These are phyloP conservation scores for Caenorhabditis parvicauda DNA, from an alignment of 2,888 invertebrate genomes.

Conservation along the genomic window DNA sequence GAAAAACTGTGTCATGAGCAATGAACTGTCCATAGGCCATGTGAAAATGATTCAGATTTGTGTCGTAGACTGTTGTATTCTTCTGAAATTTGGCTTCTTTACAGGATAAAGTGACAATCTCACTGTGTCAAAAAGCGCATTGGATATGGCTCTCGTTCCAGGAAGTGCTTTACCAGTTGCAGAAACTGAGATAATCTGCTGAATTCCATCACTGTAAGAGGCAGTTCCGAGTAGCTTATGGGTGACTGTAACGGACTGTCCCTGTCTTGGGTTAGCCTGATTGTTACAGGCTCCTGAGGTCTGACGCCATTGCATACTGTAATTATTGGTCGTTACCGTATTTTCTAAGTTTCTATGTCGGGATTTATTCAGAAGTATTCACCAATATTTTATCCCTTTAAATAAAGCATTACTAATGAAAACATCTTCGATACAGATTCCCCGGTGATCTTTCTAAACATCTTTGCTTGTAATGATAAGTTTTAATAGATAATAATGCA, in stretches of 20 bases:
- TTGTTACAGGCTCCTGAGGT: slow-evolving; percentile 84
- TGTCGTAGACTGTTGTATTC: slow-evolving; percentile 11
- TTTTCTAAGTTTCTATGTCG: neutral
- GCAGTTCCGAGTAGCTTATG: slow-evolving; percentile 75
- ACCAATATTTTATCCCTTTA: neutral
- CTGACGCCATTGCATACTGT: slow-evolving; percentile 24
- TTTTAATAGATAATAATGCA: neutral
- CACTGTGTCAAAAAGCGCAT: slow-evolving; percentile 24
- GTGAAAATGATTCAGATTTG: slow-evolving; percentile 61
- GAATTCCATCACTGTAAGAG: slow-evolving; percentile 70
- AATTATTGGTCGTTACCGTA: neutral
- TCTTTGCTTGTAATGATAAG: neutral
- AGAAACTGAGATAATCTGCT: slow-evolving; percentile 18
- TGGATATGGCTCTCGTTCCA: slow-evolving; percentile 31
- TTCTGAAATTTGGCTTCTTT: neutral
- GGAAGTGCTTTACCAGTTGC: slow-evolving; percentile 26
- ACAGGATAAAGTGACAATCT: neutral
- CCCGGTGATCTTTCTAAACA: slow-evolving; percentile 2
- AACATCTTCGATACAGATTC: neutral
- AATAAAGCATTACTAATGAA: neutral
- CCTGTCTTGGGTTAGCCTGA: slow-evolving; percentile 75
- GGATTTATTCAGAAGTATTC: neutral
- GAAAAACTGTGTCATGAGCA: slow-evolving; percentile 91
- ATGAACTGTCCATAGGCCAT: slow-evolving; percentile 92
- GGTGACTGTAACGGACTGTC: slow-evolving; percentile 79